These are phyloP conservation scores for Belonocnema kinseyi DNA, from an alignment of 1,140 invertebrate species.

Conservation along the genomic window DNA sequence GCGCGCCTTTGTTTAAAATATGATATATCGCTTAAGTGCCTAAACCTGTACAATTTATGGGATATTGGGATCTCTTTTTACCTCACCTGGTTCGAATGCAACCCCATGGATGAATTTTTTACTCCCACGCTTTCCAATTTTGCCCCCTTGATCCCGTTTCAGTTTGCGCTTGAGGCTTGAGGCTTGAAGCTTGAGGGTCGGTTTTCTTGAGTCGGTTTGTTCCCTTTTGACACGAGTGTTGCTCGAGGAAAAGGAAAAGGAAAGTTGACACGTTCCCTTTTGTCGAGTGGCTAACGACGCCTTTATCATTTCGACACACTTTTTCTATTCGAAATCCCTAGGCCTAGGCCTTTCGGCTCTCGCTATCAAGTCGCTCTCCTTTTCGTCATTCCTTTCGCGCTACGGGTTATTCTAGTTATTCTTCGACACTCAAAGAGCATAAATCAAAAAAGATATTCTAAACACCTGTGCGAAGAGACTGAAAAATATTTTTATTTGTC, in stretches of 20 bases:
- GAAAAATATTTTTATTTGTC: neutral
- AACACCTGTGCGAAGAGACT: neutral
- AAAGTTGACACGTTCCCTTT: constrained; percentile 55
- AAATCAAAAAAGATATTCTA: neutral
- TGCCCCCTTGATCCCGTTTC: constrained; percentile 18
- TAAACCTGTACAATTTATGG: constrained; percentile 70
- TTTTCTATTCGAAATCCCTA: constrained; percentile 38
- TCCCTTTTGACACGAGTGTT: constrained; percentile 28
- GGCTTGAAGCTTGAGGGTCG: no score
- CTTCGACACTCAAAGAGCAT: neutral
- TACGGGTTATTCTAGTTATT: no score
- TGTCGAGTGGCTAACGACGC: constrained; percentile 45
- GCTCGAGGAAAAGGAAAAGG: constrained; percentile 33
- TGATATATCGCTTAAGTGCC: constrained; percentile 73
- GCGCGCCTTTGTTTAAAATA: constrained; percentile 71
- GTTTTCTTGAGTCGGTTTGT: constrained; percentile 35
- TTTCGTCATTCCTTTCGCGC: neutral
- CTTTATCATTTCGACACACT: constrained; percentile 66
- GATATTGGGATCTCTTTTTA: constrained; percentile 45
- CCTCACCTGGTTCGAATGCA: constrained; percentile 37
- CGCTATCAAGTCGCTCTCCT: constrained; percentile 10
- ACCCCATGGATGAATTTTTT: constrained; percentile 31
- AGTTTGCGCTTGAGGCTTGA: neutral
- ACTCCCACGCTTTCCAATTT: constrained; percentile 56
- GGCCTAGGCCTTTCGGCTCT: neutral